Evolutionary conservation across 92 coral and sea anemone species (phyloP).

Genomic region (Porites divaricata): DNA sequence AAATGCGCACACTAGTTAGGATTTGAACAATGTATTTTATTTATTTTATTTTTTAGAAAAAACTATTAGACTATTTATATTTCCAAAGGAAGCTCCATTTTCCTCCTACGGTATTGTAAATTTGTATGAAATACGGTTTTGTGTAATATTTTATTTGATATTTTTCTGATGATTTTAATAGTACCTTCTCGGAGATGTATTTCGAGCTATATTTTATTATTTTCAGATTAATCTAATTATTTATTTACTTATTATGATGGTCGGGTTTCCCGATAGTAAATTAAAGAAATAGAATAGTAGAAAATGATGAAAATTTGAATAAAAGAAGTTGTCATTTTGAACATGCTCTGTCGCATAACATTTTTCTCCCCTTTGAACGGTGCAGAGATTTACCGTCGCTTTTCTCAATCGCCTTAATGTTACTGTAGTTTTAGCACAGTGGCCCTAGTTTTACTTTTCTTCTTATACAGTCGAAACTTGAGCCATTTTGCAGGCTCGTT

Average conservation of each 20-base stretch:
- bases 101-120: constrained; percentile 8
- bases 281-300: constrained; percentile 16
- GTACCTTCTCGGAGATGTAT: background rate
- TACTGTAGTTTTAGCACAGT: too few relatives aligned
- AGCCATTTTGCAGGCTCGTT: too few relatives aligned
- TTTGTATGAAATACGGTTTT: constrained; percentile 28
- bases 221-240: constrained; percentile 37
- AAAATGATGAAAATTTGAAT: constrained; percentile 17
- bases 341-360: background rate
- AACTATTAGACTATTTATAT: background rate
- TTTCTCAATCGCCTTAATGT: too few relatives aligned
- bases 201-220: constrained; percentile 18
- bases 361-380: background rate
- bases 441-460: too few relatives aligned
- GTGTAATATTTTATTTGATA: constrained; percentile 22
- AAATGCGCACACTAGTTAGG: background rate
- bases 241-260: constrained; percentile 25
- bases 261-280: constrained; percentile 18
- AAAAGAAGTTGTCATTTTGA: constrained; percentile 8
- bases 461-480: too few relatives aligned
- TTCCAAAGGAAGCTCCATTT: constrained; percentile 17
- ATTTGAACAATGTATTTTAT: background rate
- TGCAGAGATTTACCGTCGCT: too few relatives aligned
- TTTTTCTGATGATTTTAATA: background rate
- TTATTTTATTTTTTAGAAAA: background rate